A percentile compares a stretch with the other conserved stretches of the same genome.
Conservation (phyloP, 2,113 vertebrate species). For the Thunnus maccoyii region DNA sequence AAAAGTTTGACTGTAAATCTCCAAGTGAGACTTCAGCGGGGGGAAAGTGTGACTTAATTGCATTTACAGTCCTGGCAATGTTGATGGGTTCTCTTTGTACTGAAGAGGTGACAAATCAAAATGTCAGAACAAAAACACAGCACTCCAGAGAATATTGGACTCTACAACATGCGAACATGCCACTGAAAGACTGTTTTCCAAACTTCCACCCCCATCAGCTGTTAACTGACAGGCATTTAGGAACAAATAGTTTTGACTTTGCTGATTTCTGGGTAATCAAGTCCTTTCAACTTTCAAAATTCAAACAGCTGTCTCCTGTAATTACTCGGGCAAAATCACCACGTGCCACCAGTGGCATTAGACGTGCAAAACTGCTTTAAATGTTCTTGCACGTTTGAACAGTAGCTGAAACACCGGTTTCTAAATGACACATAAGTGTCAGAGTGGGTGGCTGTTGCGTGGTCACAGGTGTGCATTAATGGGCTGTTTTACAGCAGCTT, state of each 20-base stretch:
- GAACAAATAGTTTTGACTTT: conserved; percentile 32
- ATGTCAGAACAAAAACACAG: conserved; percentile 17
- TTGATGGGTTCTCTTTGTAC: conserved; percentile 6
- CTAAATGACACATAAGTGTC: conserved; percentile 49
- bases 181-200: conserved; percentile 7
- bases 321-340: conserved; percentile 7
- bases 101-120: not conserved
- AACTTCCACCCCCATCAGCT: conserved; percentile 15
- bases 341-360: not conserved
- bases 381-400: conserved; percentile 30
- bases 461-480: conserved; percentile 62
- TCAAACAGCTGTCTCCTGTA: conserved; percentile 7
- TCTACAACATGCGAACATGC: not conserved
- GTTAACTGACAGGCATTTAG: conserved; percentile 13
- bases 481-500: conserved; percentile 43
- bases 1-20: conserved; percentile 43
- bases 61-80: not conserved
- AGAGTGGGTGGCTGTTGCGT: conserved; percentile 33
- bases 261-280: conserved; percentile 37
- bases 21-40: conserved; percentile 3
- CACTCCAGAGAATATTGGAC: not conserved
- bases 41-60: conserved; percentile 24
- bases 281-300: not conserved
- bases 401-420: conserved; percentile 28
- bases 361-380: conserved; percentile 17